Conservation (phyloP, 2,888 invertebrate genomes). For the Epinotia brunnichana region DNA sequence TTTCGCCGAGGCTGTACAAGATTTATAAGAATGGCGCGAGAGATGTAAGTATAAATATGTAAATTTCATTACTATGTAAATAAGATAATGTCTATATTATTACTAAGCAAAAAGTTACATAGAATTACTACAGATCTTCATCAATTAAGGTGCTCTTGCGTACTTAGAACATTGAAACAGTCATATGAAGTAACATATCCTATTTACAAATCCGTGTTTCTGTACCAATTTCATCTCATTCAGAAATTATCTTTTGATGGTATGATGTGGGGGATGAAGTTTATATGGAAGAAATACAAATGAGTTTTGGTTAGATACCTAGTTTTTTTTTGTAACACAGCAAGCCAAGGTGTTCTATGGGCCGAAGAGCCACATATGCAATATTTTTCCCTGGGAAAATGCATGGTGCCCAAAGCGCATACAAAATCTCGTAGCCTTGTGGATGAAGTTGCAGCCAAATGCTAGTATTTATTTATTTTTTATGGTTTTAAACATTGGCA, state of each 20-base stretch:
- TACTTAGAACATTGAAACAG: background rate
- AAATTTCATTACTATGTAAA: conserved; percentile 4
- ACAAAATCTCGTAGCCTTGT: conserved; percentile 1
- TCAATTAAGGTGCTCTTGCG: background rate
- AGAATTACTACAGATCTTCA: background rate
- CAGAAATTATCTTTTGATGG: background rate
- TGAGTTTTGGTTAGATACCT: background rate
- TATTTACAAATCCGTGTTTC: background rate
- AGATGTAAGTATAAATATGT: conserved; percentile 62
- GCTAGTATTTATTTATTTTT: conserved; percentile 18
- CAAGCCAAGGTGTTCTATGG: background rate
- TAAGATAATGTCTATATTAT: conserved; percentile 8
- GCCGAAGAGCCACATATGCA: background rate
- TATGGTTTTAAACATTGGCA: background rate
- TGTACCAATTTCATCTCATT: background rate
- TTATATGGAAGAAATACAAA: background rate
- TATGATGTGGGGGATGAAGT: background rate
- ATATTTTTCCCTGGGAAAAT: conserved; percentile 2
- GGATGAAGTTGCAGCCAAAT: background rate
- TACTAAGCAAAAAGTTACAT: background rate
- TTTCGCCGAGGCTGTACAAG: conserved; percentile 88
- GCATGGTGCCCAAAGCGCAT: conserved; percentile 20
- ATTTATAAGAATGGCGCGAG: conserved; percentile 86
- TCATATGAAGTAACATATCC: background rate
- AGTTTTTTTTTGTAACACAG: background rate